Conservation (phyloP, 37 sponge, comb jelly and placozoan species). For the Hexactinellida sp. region DNA sequence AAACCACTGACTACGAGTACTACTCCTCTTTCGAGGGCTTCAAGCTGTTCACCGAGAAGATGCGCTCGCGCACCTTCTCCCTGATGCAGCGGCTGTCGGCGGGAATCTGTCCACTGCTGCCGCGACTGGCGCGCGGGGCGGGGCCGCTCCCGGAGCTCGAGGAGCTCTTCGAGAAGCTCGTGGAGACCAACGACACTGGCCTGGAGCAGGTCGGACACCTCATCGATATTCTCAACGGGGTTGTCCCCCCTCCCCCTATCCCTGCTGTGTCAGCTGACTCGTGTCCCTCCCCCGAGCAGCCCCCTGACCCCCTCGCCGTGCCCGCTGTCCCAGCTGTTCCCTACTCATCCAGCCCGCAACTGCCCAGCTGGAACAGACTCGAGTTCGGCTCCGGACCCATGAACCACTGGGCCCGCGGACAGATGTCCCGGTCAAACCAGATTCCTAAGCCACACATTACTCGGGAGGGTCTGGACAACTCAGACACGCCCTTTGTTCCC, state of each 20-base stretch:
- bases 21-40: constrained; percentile 57
- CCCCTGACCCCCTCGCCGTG: background rate
- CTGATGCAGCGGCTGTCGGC: constrained; percentile 20
- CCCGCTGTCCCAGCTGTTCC: background rate
- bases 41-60: constrained; percentile 35
- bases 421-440: constrained; percentile 34
- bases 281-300: background rate
- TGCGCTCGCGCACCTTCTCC: constrained; percentile 26
- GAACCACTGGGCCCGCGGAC: background rate
- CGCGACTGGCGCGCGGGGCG: background rate
- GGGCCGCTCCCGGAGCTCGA: constrained; percentile 35
- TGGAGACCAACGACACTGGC: constrained; percentile 73
- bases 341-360: background rate
- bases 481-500: constrained; percentile 59
- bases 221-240: constrained; percentile 24
- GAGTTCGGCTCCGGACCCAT: background rate
- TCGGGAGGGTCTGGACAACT: constrained; percentile 66
- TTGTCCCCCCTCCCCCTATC: background rate
- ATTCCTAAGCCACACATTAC: constrained; percentile 65
- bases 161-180: constrained; percentile 58
- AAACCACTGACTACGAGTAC: constrained; percentile 71
- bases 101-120: background rate
- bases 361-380: background rate
- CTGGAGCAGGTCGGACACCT: constrained; percentile 67
- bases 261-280: background rate